phyloP scores from a whole-genome alignment of 2,113 vertebrate species.

The Geococcyx californianus region DNA sequence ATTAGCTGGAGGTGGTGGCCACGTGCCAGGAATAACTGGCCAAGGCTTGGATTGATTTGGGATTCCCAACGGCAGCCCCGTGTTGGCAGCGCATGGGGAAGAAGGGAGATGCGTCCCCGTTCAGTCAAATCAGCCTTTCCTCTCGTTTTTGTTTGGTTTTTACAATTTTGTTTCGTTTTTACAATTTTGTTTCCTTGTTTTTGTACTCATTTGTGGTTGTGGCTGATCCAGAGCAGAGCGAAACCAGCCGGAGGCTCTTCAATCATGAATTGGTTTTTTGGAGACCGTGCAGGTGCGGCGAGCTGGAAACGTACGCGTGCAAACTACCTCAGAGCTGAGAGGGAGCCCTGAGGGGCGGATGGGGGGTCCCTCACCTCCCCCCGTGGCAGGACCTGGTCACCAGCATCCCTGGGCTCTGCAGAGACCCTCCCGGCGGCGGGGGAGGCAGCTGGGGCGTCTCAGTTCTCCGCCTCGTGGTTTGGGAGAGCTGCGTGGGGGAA shows the following conservation, averaged over 20 bases:
- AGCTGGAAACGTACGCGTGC: conserved; percentile 23
- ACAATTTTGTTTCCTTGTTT: background rate
- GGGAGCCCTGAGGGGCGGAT: background rate
- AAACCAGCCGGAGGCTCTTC: conserved; percentile 20
- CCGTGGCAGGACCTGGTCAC: fast-evolving
- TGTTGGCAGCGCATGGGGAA: fast-evolving
- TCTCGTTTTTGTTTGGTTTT: background rate
- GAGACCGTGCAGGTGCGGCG: background rate
- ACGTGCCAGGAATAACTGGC: background rate
- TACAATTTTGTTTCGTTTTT: background rate
- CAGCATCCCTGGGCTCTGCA: background rate
- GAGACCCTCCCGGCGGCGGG: background rate
- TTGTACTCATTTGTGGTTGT: background rate
- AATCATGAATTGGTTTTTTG: background rate
- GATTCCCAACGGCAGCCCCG: fast-evolving
- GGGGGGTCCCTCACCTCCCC: background rate
- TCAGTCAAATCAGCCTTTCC: fast-evolving
- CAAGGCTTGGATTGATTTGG: background rate
- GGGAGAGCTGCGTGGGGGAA: background rate
- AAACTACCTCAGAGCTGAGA: conserved; percentile 74
- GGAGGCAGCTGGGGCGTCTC: background rate
- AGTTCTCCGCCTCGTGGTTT: fast-evolving
- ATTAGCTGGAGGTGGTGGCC: background rate
- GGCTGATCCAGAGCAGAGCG: background rate
- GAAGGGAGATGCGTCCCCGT: fast-evolving